These are phyloP conservation scores for Trichogramma dendrolimi DNA, from an alignment of 2,888 invertebrate genomes.

Conservation along the genomic window DNA sequence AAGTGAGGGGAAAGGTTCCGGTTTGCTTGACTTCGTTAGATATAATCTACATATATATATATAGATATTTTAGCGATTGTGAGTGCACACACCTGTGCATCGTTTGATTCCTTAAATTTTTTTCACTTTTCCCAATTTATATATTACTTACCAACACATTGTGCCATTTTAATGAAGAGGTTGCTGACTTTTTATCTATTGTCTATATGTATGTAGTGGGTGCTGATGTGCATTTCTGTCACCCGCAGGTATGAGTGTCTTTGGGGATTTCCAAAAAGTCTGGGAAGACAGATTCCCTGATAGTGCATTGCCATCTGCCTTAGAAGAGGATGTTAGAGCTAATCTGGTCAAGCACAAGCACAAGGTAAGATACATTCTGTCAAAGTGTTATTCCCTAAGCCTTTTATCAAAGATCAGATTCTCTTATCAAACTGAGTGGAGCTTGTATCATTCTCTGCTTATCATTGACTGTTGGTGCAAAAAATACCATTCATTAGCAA, in stretches of 20 bases:
- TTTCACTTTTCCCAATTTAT: not conserved
- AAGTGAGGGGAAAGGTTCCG: constrained; percentile 19
- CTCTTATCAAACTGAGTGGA: not conserved
- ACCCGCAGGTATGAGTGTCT: constrained; percentile 65
- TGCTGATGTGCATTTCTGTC: not conserved
- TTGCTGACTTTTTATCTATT: not conserved
- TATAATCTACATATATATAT: not conserved
- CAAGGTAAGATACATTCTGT: constrained; percentile 55
- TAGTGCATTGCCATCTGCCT: constrained; percentile 83
- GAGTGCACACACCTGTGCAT: not conserved
- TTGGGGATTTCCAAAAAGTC: constrained; percentile 85
- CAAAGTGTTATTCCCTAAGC: not conserved
- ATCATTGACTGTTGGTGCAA: not conserved
- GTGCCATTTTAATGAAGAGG: constrained; percentile 6
- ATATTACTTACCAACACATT: not conserved
- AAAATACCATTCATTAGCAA: no score
- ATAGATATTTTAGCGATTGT: not conserved
- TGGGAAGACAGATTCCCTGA: constrained; percentile 90
- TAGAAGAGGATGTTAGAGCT: constrained; percentile 89
- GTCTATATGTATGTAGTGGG: not conserved
- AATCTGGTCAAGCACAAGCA: constrained; percentile 86
- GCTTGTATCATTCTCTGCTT: not conserved
- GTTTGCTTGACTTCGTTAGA: not conserved
- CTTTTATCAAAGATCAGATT: not conserved
- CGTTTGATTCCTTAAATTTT: not conserved